Evolutionary conservation across 2,113 vertebrate genomes (phyloP).

Genomic region (Dermatemys mawii): DNA sequence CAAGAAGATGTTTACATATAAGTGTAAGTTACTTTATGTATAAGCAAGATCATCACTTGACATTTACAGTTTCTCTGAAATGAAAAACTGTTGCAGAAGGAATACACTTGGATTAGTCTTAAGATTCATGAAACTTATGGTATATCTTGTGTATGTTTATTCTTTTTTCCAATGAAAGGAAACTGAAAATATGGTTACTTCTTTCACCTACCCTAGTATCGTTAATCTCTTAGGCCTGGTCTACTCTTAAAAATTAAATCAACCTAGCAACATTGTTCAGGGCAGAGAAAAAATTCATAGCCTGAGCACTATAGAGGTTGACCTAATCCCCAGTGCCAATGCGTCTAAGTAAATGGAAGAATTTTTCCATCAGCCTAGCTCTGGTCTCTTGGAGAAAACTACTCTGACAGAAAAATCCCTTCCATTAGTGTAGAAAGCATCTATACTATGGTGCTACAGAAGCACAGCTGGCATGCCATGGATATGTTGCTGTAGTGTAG

Average conservation of each 20-base stretch:
- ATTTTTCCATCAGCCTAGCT: not conserved
- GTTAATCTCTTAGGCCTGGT: not conserved
- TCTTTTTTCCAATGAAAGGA: not conserved
- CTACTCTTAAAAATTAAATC: not conserved
- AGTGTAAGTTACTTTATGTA: not conserved
- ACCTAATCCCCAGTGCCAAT: not conserved
- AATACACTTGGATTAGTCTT: not conserved
- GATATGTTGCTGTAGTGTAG: not conserved
- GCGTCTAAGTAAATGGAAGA: not conserved
- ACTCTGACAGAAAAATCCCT: not conserved
- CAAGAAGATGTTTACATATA: too few species aligned
- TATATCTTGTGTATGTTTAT: not conserved
- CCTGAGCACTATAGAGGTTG: rapidly evolving
- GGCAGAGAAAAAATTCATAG: not conserved
- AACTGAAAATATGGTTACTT: not conserved
- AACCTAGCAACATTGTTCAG: too few species aligned
- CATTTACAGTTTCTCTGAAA: not conserved
- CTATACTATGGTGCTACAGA: not conserved
- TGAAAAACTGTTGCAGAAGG: not conserved
- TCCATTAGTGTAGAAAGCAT: not conserved
- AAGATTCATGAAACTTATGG: not conserved
- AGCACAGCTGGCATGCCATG: not conserved
- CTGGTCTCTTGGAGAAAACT: not conserved
- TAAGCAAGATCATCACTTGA: not conserved
- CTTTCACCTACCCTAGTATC: not conserved